A percentile compares a stretch with the other conserved stretches of the same genome.
phyloP scores from a whole-genome alignment of 2,888 invertebrate species.

The Cetonia aurata region DNA sequence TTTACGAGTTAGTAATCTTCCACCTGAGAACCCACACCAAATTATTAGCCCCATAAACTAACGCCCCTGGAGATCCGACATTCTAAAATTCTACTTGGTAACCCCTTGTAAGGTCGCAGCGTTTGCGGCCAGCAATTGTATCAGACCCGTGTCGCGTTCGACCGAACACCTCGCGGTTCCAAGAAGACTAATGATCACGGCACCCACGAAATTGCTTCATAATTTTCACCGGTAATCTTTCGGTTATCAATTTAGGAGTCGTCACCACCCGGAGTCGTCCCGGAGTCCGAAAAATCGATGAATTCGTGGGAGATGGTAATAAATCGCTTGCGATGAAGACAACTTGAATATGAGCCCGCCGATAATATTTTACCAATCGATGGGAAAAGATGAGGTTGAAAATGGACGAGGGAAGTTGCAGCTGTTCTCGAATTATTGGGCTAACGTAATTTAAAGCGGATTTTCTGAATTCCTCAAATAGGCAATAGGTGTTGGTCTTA shows the following conservation, averaged over 20 bases:
- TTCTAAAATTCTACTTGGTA: no score
- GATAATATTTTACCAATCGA: slow-evolving; percentile 37
- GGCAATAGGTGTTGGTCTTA: no score
- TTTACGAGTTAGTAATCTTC: no score
- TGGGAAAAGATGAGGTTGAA: not conserved
- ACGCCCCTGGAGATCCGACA: no score
- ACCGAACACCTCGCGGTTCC: slow-evolving; percentile 14
- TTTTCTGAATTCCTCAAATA: no score
- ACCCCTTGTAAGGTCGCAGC: no score
- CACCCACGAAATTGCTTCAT: slow-evolving; percentile 67
- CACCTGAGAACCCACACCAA: no score
- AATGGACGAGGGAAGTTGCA: not conserved
- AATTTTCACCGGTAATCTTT: slow-evolving; percentile 66
- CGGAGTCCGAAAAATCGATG: slow-evolving; percentile 41
- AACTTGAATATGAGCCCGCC: slow-evolving; percentile 34
- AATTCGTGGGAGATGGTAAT: slow-evolving; percentile 28
- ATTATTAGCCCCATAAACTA: no score
- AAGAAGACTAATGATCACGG: slow-evolving; percentile 65
- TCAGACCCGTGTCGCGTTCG: slow-evolving; percentile 10
- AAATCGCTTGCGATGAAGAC: slow-evolving; percentile 42
- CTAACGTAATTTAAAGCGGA: no score
- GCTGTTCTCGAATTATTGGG: no score
- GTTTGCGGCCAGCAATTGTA: slow-evolving; percentile 50
- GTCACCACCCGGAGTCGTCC: slow-evolving; percentile 24
- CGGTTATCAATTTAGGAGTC: slow-evolving; percentile 64